Percentiles rank a stretch among this genome's conserved stretches.
phyloP scores from a whole-genome alignment of 2,797 vertebrate genomes.

The Corythornis leucogaster region DNA sequence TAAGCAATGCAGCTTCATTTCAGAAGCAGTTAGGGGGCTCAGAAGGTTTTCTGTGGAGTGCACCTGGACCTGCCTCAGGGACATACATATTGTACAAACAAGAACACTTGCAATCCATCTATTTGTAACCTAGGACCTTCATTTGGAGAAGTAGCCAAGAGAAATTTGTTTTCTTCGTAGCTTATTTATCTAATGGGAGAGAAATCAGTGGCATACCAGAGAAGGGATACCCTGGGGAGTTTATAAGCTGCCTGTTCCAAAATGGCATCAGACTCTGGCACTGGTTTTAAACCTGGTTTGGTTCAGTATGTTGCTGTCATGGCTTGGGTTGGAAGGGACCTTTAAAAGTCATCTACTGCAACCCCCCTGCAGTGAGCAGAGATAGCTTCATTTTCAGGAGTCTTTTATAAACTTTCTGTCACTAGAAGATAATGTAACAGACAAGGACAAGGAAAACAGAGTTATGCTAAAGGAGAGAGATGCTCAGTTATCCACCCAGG shows the following conservation, averaged over 20 bases:
- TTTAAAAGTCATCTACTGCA: neutral
- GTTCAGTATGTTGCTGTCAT: neutral
- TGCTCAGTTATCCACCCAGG: neutral
- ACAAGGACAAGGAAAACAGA: neutral
- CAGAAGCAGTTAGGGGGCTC: neutral
- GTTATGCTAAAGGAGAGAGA: neutral
- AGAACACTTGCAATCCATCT: accelerated
- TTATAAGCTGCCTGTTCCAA: neutral
- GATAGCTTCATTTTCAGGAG: neutral
- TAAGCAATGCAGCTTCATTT: conserved; percentile 12
- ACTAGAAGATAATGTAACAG: neutral
- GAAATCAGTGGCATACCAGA: neutral
- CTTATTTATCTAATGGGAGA: neutral
- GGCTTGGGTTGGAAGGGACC: neutral
- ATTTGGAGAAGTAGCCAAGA: neutral
- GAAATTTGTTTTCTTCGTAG: neutral
- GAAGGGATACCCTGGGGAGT: neutral
- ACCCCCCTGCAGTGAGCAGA: neutral
- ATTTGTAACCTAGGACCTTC: neutral
- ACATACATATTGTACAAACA: neutral
- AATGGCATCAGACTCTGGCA: neutral
- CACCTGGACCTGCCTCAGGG: neutral
- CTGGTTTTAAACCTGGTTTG: neutral
- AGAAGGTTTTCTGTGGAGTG: neutral
- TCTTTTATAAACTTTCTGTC: neutral